Percentiles rank a stretch among this genome's conserved stretches.
phyloP scores from a whole-genome alignment of 1,140 invertebrate species.

The Euura lappo region DNA sequence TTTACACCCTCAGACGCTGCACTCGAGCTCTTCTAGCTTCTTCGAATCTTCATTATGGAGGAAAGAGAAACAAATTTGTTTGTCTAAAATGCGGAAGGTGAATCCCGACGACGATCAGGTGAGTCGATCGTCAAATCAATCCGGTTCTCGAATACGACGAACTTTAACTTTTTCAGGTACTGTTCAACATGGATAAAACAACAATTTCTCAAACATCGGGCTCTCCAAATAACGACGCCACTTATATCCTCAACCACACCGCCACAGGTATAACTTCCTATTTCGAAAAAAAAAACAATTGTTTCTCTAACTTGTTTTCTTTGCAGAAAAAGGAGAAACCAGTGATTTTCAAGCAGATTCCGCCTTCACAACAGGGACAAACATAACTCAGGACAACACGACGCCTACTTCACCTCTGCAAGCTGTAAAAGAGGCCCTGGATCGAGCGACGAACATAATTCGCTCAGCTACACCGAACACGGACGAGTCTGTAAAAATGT shows the following conservation, averaged over 20 bases:
- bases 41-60: constrained; percentile 46
- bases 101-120: constrained; percentile 1
- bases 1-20: constrained; percentile 35
- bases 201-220: neutral
- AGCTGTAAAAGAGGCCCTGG: constrained; percentile 40
- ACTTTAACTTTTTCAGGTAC: neutral
- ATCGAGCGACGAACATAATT: constrained; percentile 44
- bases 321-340: constrained; percentile 2
- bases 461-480: constrained; percentile 25
- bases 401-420: constrained; percentile 24
- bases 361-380: constrained; percentile 18
- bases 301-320: neutral
- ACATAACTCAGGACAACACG: constrained; percentile 19
- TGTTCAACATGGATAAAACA: neutral
- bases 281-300: neutral
- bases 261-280: neutral
- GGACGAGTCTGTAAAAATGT: constrained; percentile 11
- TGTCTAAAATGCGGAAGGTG: constrained; percentile 41
- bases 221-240: neutral
- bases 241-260: neutral
- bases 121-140: too few species aligned
- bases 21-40: constrained; percentile 35
- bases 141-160: too few species aligned
- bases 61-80: constrained; percentile 43
- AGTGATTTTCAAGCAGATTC: too few species aligned